Conservation (phyloP, 2,797 vertebrate species). For the Bradypodion ventrale region DNA sequence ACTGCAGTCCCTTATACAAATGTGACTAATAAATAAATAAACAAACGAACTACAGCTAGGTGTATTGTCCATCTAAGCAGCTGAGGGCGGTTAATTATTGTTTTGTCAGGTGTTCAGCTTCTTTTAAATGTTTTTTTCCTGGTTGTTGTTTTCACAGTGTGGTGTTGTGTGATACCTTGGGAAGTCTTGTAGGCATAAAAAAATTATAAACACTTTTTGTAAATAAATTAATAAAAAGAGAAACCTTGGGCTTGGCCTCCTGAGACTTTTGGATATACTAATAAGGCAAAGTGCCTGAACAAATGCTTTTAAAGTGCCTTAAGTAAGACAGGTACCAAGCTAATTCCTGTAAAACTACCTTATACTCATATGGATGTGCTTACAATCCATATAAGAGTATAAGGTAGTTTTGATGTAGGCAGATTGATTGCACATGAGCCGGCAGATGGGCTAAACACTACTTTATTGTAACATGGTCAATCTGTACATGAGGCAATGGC, state of each 20-base stretch:
- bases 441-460: no score
- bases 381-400: not conserved
- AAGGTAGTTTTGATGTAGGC: not conserved
- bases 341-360: no score
- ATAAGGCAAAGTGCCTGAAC: not conserved
- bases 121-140: not conserved
- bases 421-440: no score
- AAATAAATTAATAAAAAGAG: not conserved
- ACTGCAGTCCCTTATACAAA: no score
- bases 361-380: no score
- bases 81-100: not conserved
- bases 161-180: not conserved
- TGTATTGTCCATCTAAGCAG: not conserved
- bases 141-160: not conserved
- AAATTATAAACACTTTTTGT: not conserved
- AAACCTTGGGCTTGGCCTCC: not conserved
- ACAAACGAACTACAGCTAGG: no score
- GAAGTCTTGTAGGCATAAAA: not conserved
- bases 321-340: not conserved
- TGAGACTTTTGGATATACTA: not conserved
- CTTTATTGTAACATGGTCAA: no score
- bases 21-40: no score
- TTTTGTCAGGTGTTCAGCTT: not conserved
- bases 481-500: no score
- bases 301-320: not conserved